Evolutionary conservation across 1,140 invertebrate genomes (phyloP).

Genomic region (Pentalonia nigronervosa): DNA sequence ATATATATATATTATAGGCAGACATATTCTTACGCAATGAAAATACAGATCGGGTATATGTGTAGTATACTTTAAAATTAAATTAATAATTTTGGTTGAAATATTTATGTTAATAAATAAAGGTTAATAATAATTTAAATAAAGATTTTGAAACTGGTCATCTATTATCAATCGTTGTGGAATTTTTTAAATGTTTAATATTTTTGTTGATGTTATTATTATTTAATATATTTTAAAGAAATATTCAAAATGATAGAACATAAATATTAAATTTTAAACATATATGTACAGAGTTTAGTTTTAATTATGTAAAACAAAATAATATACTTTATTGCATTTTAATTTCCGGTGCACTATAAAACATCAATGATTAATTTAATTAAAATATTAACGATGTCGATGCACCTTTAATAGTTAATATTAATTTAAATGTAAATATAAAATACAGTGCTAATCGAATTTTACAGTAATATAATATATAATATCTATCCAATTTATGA

Average conservation of each 20-base stretch:
- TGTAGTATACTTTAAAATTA: not conserved
- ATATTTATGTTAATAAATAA: too few species aligned
- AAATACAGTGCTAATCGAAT: not conserved
- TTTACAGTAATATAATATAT: not conserved
- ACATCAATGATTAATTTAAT: not conserved
- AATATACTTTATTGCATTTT: not conserved
- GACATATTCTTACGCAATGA: not conserved
- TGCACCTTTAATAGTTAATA: too few species aligned
- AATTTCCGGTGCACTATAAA: not conserved
- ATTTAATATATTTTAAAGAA: too few species aligned
- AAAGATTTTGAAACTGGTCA: too few species aligned
- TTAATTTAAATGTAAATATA: not conserved
- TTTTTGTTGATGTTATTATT: too few species aligned
- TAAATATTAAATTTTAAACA: too few species aligned
- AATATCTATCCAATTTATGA: not conserved
- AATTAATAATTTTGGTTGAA: too few species aligned
- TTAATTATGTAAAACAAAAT: not conserved
- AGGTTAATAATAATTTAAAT: too few species aligned
- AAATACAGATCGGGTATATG: not conserved
- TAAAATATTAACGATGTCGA: not conserved
- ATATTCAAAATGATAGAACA: too few species aligned
- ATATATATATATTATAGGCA: not conserved
- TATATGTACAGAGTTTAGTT: too few species aligned
- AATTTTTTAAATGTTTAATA: too few species aligned
- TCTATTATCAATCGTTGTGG: too few species aligned